phyloP scores from a whole-genome alignment of 2,797 vertebrate species.

The Centroberyx gerrardi region DNA sequence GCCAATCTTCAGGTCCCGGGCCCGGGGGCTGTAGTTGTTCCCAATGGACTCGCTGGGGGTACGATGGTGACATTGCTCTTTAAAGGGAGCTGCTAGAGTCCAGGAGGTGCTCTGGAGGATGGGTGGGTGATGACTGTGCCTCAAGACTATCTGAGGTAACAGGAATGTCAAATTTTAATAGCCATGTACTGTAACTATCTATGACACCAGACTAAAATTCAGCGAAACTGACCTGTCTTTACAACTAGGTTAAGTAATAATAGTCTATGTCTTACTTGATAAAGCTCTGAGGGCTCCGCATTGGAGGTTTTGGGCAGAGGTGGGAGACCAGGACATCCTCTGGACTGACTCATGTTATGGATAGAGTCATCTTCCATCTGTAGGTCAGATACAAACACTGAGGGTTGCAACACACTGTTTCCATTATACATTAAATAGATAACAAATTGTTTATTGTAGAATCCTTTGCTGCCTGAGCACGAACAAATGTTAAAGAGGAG shows the following conservation, averaged over 20 bases:
- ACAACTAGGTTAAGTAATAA: neutral
- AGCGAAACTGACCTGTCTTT: neutral
- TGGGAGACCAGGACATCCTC: slow-evolving; percentile 59
- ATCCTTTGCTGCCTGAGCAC: too few species aligned
- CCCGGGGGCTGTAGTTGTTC: slow-evolving; percentile 89
- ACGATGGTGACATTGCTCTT: slow-evolving; percentile 84
- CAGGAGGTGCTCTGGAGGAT: slow-evolving; percentile 87
- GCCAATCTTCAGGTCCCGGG: slow-evolving; percentile 84
- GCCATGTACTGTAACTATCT: neutral
- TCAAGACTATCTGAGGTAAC: slow-evolving; percentile 75
- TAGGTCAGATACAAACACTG: slow-evolving; percentile 13
- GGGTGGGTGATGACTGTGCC: slow-evolving; percentile 83
- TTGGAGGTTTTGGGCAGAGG: slow-evolving; percentile 61
- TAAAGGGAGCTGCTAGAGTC: slow-evolving; percentile 89
- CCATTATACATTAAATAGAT: too few species aligned
- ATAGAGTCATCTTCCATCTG: slow-evolving; percentile 78
- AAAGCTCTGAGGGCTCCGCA: slow-evolving; percentile 77
- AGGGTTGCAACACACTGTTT: neutral
- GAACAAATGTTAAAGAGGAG: too few species aligned
- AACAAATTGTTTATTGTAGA: too few species aligned
- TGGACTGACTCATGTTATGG: slow-evolving; percentile 81
- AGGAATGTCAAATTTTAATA: neutral
- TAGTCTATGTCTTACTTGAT: slow-evolving; percentile 79
- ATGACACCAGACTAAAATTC: neutral
- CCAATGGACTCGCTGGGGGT: slow-evolving; percentile 90